phyloP scores from a whole-genome alignment of 1,140 invertebrate genomes.

The Probaryconus sp. region DNA sequence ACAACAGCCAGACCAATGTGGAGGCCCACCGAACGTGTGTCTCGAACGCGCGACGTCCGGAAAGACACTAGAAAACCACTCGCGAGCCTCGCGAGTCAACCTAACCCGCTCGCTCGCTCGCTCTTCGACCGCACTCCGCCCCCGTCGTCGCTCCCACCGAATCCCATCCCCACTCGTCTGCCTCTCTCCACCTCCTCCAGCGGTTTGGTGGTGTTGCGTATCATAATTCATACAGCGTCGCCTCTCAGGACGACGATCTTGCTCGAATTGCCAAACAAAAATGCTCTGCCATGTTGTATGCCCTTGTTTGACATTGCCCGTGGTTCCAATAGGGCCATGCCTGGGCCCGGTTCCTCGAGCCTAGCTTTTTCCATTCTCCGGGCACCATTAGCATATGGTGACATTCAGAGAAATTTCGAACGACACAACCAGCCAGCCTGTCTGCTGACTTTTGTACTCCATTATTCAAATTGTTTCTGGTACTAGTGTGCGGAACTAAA shows the following conservation, averaged over 20 bases:
- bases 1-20: constrained; percentile 21
- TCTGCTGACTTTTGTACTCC: too few relatives aligned
- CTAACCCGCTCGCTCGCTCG: constrained; percentile 47
- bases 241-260: background rate
- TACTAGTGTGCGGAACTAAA: too few relatives aligned
- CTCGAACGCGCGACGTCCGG: constrained; percentile 71
- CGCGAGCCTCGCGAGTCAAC: constrained; percentile 50
- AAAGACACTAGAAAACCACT: constrained; percentile 67
- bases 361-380: too few relatives aligned
- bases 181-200: constrained; percentile 55
- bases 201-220: constrained; percentile 44
- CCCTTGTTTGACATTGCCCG: too few relatives aligned
- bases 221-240: constrained; percentile 31
- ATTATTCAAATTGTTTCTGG: too few relatives aligned
- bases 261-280: background rate
- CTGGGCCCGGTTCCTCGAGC: too few relatives aligned
- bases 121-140: constrained; percentile 44
- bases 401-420: too few relatives aligned
- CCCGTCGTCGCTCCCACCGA: constrained; percentile 21
- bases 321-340: too few relatives aligned
- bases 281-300: background rate
- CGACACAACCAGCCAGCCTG: too few relatives aligned
- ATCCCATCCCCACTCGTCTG: too few relatives aligned
- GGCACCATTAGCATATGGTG: too few relatives aligned
- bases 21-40: constrained; percentile 39